These are phyloP conservation scores for Pogona vitticeps DNA, from an alignment of 2,113 vertebrate species.

Conservation along the genomic window DNA sequence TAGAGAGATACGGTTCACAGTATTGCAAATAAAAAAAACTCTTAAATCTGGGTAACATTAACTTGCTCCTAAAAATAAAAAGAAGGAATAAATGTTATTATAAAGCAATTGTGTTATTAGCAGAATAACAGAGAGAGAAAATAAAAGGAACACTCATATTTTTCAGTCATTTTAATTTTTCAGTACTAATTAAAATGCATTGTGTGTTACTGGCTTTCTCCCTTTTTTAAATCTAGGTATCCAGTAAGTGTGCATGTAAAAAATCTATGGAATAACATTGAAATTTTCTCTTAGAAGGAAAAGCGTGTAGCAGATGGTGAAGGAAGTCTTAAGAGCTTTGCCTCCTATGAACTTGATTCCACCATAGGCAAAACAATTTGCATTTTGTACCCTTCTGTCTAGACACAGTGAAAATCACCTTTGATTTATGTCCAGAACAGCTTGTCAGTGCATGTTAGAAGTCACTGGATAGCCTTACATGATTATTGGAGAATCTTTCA, in stretches of 20 bases:
- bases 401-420: background rate
- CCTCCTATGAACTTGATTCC: background rate
- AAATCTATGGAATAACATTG: background rate
- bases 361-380: background rate
- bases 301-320: background rate
- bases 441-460: background rate
- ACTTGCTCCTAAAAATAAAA: conserved; percentile 28
- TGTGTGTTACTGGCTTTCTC: background rate
- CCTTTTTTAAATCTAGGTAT: background rate
- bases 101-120: background rate
- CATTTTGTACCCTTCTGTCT: background rate
- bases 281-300: background rate
- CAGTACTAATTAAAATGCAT: conserved; percentile 20
- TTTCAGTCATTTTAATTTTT: conserved; percentile 5
- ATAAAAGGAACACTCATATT: background rate
- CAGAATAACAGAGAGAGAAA: background rate
- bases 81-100: conserved; percentile 1
- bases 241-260: background rate
- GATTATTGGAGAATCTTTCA: background rate
- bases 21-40: conserved; percentile 27
- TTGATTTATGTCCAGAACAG: background rate
- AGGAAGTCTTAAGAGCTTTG: background rate
- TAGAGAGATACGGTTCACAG: conserved; percentile 36
- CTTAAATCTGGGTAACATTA: conserved; percentile 23
- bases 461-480: background rate